A percentile compares a stretch with the other conserved stretches of the same genome.
Evolutionary conservation across 2,797 vertebrate species (phyloP).

Genomic region (Fratercula arctica): DNA sequence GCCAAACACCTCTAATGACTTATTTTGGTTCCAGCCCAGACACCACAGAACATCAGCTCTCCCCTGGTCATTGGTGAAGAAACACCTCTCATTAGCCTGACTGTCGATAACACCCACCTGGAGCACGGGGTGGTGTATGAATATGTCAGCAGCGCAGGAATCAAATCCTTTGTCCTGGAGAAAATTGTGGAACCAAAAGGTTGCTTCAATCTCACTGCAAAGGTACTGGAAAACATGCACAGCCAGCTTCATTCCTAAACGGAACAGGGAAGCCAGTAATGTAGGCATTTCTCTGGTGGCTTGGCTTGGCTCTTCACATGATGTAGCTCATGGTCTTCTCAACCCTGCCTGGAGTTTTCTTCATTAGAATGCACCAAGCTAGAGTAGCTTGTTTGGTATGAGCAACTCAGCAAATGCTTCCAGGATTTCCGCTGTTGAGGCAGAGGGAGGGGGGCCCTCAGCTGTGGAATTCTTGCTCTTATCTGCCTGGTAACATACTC

Average conservation of each 20-base stretch:
- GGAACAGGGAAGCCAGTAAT: background rate
- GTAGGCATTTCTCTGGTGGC: background rate
- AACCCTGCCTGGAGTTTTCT: background rate
- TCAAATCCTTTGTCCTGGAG: slow-evolving; percentile 93
- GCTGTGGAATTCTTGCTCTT: background rate
- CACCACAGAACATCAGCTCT: background rate
- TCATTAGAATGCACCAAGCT: background rate
- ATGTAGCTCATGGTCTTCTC: background rate
- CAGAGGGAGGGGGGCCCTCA: background rate
- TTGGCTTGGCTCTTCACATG: background rate
- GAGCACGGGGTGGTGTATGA: slow-evolving; percentile 95
- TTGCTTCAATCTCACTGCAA: slow-evolving; percentile 91
- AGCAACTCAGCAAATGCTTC: background rate
- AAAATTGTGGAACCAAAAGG: slow-evolving; percentile 93
- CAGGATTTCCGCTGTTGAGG: background rate
- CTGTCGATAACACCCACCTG: slow-evolving; percentile 91
- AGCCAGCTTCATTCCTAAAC: background rate
- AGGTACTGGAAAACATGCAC: slow-evolving; percentile 74
- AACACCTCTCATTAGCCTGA: slow-evolving; percentile 85
- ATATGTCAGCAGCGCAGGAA: slow-evolving; percentile 90
- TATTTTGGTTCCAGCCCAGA: slow-evolving; percentile 32
- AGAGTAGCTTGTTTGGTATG: background rate
- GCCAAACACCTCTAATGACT: background rate
- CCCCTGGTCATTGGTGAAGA: slow-evolving; percentile 78
- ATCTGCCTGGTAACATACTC: background rate